Evolutionary conservation across 2,797 vertebrate genomes (phyloP), one percentile per base, ranked within the genome.

Genomic region (Eulemur mongoz): DNA sequence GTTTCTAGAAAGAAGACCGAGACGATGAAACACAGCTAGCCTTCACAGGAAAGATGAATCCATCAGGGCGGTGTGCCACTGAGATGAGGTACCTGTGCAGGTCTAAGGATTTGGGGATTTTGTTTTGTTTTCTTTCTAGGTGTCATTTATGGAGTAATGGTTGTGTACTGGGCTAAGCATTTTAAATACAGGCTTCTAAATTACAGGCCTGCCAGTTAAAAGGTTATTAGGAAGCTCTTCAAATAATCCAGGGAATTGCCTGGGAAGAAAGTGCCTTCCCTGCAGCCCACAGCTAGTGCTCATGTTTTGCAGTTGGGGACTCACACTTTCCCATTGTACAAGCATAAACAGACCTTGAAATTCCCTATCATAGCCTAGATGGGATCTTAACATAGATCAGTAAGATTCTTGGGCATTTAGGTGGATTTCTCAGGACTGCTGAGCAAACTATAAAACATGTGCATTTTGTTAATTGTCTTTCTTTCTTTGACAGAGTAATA

Each of bases 391-490:
- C 2, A 4, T 35, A 80, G 65, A 72, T 50, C 81, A 30, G 5
- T 85, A 70, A 63, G 48, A 2, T 78, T 93, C 73, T 63, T 89
- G 80, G 59, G 12, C 6, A 6, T 76, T 92, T 67, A 92, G 84
- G 69, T 57, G 67, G 54, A 75, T 91, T 86, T 83, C 89, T 95
- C 32, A 54, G 22, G 45, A 95, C 59, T 80, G 43, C 82, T 89
- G 86, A 94, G 65, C 65, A 80, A 90, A 81, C 54, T 79, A 25
- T 83, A 23, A 40, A 30, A 76, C 52, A 23, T 20, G 4, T 59
- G 3, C 14, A 13, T 94, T 83, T 93, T 88, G 22, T 86, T 92
- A 63, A 91, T n/a, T 43, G 65, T 40, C 82, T 48, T 88, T 82
- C 35, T 79, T 67, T 80, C 83, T 86, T 70, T 48, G 67, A 45